phyloP scores from a whole-genome alignment of 2,113 vertebrate species.

The Bothrops jararaca region DNA sequence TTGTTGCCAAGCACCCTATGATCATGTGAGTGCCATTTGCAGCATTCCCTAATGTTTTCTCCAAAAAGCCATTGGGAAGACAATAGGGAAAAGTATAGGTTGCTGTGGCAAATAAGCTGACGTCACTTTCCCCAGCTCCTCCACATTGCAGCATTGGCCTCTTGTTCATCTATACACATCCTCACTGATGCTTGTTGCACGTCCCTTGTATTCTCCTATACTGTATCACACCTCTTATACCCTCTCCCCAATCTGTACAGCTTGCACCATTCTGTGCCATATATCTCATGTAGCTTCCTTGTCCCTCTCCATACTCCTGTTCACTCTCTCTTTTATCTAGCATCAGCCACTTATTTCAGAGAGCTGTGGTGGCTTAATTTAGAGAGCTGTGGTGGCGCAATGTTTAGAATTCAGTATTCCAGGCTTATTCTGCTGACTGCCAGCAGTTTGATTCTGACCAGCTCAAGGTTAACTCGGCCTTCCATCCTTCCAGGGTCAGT shows the following conservation, averaged over 20 bases:
- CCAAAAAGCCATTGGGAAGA: not conserved
- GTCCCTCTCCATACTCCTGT: too few species aligned
- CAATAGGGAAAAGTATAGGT: not conserved
- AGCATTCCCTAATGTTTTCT: not conserved
- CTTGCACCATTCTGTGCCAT: too few species aligned
- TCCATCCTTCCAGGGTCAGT: too few species aligned
- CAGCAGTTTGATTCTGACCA: too few species aligned
- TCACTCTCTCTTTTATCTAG: too few species aligned
- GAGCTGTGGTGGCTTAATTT: too few species aligned
- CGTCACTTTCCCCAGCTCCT: not conserved
- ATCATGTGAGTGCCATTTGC: not conserved
- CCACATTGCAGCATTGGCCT: not conserved
- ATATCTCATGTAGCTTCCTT: too few species aligned
- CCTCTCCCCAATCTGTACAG: not conserved
- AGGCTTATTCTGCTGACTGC: too few species aligned
- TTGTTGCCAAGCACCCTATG: not conserved
- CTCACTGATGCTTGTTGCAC: not conserved
- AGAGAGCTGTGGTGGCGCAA: too few species aligned
- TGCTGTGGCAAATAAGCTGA: not conserved
- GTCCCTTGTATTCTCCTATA: not conserved
- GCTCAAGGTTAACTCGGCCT: too few species aligned
- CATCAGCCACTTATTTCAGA: too few species aligned
- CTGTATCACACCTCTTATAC: not conserved
- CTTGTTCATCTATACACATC: not conserved
- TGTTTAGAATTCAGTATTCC: too few species aligned